A percentile compares a stretch with the other conserved stretches of the same genome.
Conservation (phyloP, 2,888 invertebrate species). For the Hypomecis punctinalis region DNA sequence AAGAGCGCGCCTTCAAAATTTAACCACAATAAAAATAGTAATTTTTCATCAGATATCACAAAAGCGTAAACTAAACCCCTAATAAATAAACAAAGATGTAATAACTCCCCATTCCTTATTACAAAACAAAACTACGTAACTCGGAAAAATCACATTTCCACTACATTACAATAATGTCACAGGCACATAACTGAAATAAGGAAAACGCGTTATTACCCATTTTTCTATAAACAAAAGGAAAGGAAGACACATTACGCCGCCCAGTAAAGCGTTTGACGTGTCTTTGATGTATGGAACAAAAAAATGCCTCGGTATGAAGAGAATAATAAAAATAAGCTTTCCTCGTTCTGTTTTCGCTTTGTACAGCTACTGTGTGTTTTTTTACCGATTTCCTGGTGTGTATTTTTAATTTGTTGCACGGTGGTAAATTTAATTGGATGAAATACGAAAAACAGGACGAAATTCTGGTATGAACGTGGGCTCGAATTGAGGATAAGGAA, state of each 20-base stretch:
- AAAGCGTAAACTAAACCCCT: not conserved
- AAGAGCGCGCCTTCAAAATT: no score
- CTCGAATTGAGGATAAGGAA: no score
- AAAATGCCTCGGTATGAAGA: conserved; percentile 30
- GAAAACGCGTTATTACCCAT: conserved; percentile 39
- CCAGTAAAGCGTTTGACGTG: conserved; percentile 41
- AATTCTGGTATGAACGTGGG: not conserved
- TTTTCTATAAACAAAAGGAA: conserved; percentile 44
- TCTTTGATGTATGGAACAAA: conserved; percentile 44
- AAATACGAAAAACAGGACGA: not conserved
- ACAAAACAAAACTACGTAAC: conserved; percentile 3
- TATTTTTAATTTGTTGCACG: conserved; percentile 22
- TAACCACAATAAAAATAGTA: no score
- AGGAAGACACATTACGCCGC: conserved; percentile 41
- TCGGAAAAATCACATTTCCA: conserved; percentile 35
- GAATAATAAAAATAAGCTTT: conserved; percentile 31
- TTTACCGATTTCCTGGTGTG: conserved; percentile 23
- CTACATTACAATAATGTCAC: conserved; percentile 36
- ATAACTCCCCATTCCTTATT: conserved; percentile 3
- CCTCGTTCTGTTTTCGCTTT: conserved; percentile 31
- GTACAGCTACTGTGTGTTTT: conserved; percentile 25
- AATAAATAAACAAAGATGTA: not conserved
- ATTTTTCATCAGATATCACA: not conserved
- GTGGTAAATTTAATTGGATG: conserved; percentile 1
- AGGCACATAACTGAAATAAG: conserved; percentile 32